Conservation (phyloP, 2,113 vertebrate genomes). For the Pterocles orientalis region DNA sequence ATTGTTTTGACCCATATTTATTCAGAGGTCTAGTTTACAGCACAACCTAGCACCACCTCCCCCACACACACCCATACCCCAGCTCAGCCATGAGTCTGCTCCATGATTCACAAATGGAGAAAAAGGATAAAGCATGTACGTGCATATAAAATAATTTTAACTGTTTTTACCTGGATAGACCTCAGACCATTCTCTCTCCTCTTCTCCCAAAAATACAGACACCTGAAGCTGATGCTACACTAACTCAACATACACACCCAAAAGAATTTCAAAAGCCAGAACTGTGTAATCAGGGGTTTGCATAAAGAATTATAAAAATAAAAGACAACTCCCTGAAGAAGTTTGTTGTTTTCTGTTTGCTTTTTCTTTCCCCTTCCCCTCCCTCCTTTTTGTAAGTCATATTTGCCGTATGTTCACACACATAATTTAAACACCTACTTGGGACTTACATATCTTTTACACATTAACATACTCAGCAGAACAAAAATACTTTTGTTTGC, state of each 20-base stretch:
- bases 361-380: too few relatives aligned
- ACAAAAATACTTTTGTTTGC: neutral
- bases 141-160: neutral
- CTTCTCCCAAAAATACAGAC: neutral
- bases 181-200: neutral
- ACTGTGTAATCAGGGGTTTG: neutral
- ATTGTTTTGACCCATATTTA: neutral
- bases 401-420: neutral
- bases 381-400: neutral
- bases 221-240: neutral
- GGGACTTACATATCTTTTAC: neutral
- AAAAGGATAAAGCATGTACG: neutral
- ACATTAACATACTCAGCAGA: neutral
- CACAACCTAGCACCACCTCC: neutral
- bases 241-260: neutral
- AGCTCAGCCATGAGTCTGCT: neutral
- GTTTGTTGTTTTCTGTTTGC: neutral
- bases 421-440: neutral
- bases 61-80: neutral
- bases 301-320: neutral
- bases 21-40: neutral
- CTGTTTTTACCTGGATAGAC: neutral
- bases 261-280: neutral
- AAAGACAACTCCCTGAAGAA: neutral
- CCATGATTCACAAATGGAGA: neutral